Evolutionary conservation across 2,113 vertebrate genomes (phyloP).

Genomic region (Oncorhynchus tshawytscha): DNA sequence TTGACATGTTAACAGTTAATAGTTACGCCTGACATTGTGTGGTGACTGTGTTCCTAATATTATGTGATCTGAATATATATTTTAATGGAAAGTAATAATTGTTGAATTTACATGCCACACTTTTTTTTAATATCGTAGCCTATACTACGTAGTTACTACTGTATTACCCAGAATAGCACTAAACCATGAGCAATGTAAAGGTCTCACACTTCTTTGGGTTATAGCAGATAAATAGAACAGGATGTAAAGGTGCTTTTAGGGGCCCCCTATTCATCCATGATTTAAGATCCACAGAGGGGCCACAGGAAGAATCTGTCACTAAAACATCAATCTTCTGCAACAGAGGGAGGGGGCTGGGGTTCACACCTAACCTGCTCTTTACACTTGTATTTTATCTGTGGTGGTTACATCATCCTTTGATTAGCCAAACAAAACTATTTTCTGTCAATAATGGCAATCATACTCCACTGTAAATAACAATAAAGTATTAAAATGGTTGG

Average conservation of each 20-base stretch:
- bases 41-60: not conserved
- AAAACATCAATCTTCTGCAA: constrained; percentile 12
- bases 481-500: not conserved
- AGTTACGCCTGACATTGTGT: not conserved
- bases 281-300: constrained; percentile 5
- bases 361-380: not conserved
- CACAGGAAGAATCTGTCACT: constrained; percentile 14
- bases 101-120: too few relatives aligned
- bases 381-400: too few relatives aligned
- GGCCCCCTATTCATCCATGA: constrained; percentile 3
- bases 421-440: not conserved
- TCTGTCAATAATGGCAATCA: too few relatives aligned
- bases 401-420: not conserved
- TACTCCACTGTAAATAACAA: too few relatives aligned
- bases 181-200: not conserved
- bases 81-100: not conserved
- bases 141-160: not conserved
- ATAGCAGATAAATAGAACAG: not conserved
- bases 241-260: not conserved
- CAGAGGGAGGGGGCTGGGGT: not conserved
- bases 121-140: not conserved
- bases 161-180: not conserved
- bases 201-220: not conserved
- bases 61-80: not conserved
- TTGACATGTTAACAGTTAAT: not conserved